These are phyloP conservation scores for Psephotus haematonotus DNA, from an alignment of 2,113 vertebrate genomes.

Conservation along the genomic window DNA sequence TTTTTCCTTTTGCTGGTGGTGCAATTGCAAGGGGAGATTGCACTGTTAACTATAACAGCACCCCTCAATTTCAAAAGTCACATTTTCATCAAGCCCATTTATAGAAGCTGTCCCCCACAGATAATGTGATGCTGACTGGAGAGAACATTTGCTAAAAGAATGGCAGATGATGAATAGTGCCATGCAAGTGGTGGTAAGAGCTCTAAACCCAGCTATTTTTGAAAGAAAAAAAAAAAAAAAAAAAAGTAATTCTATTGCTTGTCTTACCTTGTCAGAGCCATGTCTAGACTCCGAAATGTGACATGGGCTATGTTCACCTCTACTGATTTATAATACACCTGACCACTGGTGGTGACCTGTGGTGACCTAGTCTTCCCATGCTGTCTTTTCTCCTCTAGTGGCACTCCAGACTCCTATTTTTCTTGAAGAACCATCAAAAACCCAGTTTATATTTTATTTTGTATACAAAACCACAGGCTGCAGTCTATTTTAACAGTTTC, in stretches of 20 bases:
- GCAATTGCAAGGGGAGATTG: not conserved
- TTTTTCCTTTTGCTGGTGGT: not conserved
- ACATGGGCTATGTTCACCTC: not conserved
- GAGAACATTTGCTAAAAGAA: constrained; percentile 32
- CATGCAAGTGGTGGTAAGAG: constrained; percentile 10
- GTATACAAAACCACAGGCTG: not conserved
- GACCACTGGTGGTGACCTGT: not conserved
- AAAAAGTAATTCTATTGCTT: not conserved
- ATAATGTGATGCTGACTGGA: constrained; percentile 28
- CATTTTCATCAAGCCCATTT: constrained; percentile 30
- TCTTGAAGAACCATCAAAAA: not conserved
- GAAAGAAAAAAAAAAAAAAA: not conserved
- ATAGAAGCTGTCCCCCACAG: constrained; percentile 28
- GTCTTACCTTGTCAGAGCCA: not conserved
- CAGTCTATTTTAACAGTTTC: constrained; percentile 20
- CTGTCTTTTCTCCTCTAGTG: not conserved
- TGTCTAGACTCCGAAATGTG: not conserved
- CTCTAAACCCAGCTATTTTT: constrained; percentile 8
- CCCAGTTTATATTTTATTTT: not conserved
- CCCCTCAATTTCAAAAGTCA: not conserved
- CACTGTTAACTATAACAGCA: constrained; percentile 2
- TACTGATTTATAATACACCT: not conserved
- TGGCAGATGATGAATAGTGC: constrained; percentile 9
- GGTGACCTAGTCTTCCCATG: not conserved
- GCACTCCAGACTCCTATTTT: not conserved